Evolutionary conservation across 2,888 invertebrate species (phyloP).

Genomic region (Lycophotia porphyrea): DNA sequence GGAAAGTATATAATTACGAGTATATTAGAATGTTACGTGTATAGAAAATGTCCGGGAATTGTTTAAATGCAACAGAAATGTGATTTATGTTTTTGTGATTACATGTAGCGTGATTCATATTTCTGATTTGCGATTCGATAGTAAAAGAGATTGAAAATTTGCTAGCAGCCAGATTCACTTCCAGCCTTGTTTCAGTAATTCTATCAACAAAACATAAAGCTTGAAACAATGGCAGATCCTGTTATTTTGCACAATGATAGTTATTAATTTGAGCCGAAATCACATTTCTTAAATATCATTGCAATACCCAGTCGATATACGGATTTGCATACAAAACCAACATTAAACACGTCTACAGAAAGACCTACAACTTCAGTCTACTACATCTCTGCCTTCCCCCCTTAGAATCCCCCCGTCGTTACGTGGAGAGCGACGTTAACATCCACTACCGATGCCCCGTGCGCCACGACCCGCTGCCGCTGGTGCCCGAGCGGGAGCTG

Average conservation of each 20-base stretch:
- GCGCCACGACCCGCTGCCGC: conserved; percentile 96
- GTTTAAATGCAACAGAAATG: background rate
- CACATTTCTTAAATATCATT: background rate
- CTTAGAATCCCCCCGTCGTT: conserved; percentile 96
- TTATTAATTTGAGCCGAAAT: background rate
- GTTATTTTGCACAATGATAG: background rate
- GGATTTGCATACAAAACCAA: background rate
- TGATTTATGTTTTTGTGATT: background rate
- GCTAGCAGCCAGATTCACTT: background rate
- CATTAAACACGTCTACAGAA: background rate
- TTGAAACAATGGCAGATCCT: background rate
- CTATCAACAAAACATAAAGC: background rate
- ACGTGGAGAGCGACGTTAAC: conserved; percentile 98
- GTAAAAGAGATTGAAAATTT: background rate
- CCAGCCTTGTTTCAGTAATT: background rate
- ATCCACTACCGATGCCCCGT: conserved; percentile 98
- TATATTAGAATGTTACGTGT: conserved; percentile 62
- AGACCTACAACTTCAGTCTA: background rate
- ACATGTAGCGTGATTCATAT: background rate
- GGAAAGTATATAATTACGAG: conserved; percentile 61
- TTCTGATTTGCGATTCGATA: background rate
- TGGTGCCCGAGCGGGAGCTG: conserved; percentile 96
- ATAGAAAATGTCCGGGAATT: conserved; percentile 30
- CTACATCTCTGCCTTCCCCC: conserved; percentile 18
- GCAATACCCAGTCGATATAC: no score